Conservation (phyloP, 2,113 vertebrate species). For the Cephalopholis sonnerati region DNA sequence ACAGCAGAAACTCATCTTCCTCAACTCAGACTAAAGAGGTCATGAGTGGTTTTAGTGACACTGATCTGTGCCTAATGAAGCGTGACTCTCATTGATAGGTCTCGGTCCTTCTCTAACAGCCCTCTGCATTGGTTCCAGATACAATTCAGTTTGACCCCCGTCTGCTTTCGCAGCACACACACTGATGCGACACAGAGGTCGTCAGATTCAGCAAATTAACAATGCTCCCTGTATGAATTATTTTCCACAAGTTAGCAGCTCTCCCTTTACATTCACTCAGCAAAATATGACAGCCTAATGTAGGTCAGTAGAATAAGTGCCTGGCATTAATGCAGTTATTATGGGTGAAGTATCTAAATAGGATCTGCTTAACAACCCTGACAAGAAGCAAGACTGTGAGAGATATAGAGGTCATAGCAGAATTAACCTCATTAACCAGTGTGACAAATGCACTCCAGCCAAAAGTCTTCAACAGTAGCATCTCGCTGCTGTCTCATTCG, state of each 20-base stretch:
- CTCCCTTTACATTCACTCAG: constrained; percentile 12
- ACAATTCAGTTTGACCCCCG: not conserved
- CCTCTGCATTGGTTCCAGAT: constrained; percentile 1
- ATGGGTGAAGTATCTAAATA: constrained; percentile 20
- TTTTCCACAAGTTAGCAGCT: not conserved
- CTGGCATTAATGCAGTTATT: constrained; percentile 5
- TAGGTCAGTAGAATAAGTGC: constrained; percentile 11
- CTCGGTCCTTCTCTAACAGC: not conserved
- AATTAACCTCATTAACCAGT: constrained; percentile 56
- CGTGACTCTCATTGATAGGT: not conserved
- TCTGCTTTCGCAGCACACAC: not conserved
- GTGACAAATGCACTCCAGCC: constrained; percentile 38
- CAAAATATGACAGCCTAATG: not conserved
- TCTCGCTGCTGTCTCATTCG: not conserved
- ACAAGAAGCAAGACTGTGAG: constrained; percentile 11
- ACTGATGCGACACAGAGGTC: not conserved
- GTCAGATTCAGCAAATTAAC: not conserved
- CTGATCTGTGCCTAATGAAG: constrained; percentile 9
- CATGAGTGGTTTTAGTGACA: not conserved
- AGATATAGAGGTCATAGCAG: constrained; percentile 22
- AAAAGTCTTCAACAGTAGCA: not conserved
- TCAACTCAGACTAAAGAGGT: not conserved
- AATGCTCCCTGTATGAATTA: not conserved
- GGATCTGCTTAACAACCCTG: constrained; percentile 34
- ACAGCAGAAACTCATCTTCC: not conserved